These are phyloP conservation scores for Leptinotarsa haldemani DNA, from an alignment of 2,888 invertebrate species.

Conservation along the genomic window DNA sequence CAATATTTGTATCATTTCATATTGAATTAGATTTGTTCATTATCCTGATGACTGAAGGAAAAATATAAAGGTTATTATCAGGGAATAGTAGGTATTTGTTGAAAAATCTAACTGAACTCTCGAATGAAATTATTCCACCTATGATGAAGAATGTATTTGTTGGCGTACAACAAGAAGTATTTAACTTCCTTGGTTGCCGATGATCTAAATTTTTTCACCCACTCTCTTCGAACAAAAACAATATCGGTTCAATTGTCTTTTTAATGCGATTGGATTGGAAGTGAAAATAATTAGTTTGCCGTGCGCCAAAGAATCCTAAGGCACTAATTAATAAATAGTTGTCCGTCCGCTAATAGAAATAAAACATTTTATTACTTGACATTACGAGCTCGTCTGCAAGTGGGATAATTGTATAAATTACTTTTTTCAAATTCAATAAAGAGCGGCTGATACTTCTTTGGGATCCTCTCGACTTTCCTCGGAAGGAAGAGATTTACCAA, in stretches of 20 bases:
- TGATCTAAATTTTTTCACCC: background rate
- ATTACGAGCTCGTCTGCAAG: slow-evolving; percentile 36
- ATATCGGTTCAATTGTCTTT: slow-evolving; percentile 19
- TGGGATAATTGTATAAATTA: slow-evolving; percentile 48
- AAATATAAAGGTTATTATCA: too few relatives aligned
- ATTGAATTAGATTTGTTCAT: too few relatives aligned
- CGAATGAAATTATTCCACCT: too few relatives aligned
- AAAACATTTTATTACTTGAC: slow-evolving; percentile 48
- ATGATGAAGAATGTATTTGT: too few relatives aligned
- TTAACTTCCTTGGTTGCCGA: background rate
- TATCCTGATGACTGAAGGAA: too few relatives aligned
- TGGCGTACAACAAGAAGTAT: background rate
- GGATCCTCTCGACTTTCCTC: background rate
- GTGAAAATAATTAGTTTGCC: slow-evolving; percentile 32
- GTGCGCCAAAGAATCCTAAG: slow-evolving; percentile 42
- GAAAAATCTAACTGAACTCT: too few relatives aligned
- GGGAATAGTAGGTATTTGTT: too few relatives aligned
- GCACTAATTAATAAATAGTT: slow-evolving; percentile 43
- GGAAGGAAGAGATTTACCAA: background rate
- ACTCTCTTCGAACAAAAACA: slow-evolving; percentile 11
- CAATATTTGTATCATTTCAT: too few relatives aligned
- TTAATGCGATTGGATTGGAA: slow-evolving; percentile 4
- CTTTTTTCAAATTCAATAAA: slow-evolving; percentile 33
- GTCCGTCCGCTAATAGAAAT: slow-evolving; percentile 40
- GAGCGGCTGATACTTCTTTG: slow-evolving; percentile 1